Percentiles rank a stretch among this genome's conserved stretches.
phyloP scores from a whole-genome alignment of 2,113 vertebrate species.

The Scomber colias region DNA sequence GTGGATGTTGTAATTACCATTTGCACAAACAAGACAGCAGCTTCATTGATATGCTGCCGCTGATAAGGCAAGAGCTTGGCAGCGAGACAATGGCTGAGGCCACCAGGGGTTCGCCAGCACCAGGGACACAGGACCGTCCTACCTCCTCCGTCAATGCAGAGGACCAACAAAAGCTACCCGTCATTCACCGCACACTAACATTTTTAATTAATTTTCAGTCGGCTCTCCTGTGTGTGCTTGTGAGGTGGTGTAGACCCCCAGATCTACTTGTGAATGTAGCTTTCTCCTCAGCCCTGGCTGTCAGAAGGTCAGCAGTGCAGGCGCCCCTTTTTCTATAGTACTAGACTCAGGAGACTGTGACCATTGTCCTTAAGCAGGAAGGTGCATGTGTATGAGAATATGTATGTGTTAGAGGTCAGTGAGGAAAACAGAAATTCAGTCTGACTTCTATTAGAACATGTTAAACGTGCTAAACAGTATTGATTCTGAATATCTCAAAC shows the following conservation, averaged over 20 bases:
- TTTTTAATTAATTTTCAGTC: slow-evolving; percentile 99
- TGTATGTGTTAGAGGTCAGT: slow-evolving; percentile 52
- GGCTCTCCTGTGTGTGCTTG: slow-evolving; percentile 87
- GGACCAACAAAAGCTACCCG: slow-evolving; percentile 91
- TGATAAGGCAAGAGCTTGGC: slow-evolving; percentile 87
- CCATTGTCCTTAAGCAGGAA: slow-evolving; percentile 64
- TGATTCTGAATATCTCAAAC: slow-evolving; percentile 51
- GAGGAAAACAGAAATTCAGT: slow-evolving; percentile 35
- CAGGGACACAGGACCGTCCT: slow-evolving; percentile 91
- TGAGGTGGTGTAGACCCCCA: slow-evolving; percentile 82
- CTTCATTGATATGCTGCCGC: slow-evolving; percentile 96
- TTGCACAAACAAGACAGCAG: slow-evolving; percentile 89
- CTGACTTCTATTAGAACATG: slow-evolving; percentile 50
- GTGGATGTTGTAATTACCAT: slow-evolving; percentile 99
- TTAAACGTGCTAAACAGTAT: slow-evolving; percentile 65
- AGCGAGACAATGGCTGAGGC: slow-evolving; percentile 94
- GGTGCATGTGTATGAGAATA: slow-evolving; percentile 27
- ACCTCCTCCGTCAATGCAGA: slow-evolving; percentile 92
- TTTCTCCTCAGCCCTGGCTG: slow-evolving; percentile 73
- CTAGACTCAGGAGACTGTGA: slow-evolving; percentile 59
- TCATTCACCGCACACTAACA: slow-evolving; percentile 91
- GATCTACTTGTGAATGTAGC: slow-evolving; percentile 81
- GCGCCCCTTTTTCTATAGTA: slow-evolving; percentile 65
- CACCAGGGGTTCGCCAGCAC: slow-evolving; percentile 86
- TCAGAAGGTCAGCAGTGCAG: slow-evolving; percentile 80